Conservation (phyloP, 2,797 vertebrate genomes). For the Cuculus canorus region DNA sequence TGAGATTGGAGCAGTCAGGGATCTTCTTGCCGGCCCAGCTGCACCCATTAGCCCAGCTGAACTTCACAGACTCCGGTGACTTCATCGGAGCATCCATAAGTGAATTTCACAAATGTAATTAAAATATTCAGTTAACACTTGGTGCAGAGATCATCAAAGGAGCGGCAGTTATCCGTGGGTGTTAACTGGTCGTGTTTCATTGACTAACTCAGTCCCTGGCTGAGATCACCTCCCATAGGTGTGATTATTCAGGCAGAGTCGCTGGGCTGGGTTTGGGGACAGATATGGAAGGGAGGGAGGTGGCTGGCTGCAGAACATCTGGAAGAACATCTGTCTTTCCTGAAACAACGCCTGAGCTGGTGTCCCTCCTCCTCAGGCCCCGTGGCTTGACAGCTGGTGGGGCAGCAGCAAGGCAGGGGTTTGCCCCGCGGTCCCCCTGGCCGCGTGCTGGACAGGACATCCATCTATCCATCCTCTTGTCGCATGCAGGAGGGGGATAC, state of each 20-base stretch:
- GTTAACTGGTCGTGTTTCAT: neutral
- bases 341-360: rapidly evolving
- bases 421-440: rapidly evolving
- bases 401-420: neutral
- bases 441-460: rapidly evolving
- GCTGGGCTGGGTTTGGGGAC: neutral
- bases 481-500: neutral
- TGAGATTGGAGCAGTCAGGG: neutral
- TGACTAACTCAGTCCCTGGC: no score
- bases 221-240: neutral
- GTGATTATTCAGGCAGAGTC: rapidly evolving
- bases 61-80: neutral
- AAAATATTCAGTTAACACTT: neutral
- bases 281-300: neutral
- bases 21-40: neutral
- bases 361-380: neutral
- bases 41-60: neutral
- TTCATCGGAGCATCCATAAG: rapidly evolving
- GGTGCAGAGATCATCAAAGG: neutral
- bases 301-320: neutral
- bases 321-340: neutral
- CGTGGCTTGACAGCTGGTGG: rapidly evolving
- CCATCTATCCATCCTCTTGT: rapidly evolving
- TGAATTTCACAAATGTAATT: neutral
- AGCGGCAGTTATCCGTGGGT: neutral